Evolutionary conservation across 2,888 invertebrate species (phyloP), one percentile per base, ranked within the genome.

Genomic region (Eustalomyia histrio): DNA sequence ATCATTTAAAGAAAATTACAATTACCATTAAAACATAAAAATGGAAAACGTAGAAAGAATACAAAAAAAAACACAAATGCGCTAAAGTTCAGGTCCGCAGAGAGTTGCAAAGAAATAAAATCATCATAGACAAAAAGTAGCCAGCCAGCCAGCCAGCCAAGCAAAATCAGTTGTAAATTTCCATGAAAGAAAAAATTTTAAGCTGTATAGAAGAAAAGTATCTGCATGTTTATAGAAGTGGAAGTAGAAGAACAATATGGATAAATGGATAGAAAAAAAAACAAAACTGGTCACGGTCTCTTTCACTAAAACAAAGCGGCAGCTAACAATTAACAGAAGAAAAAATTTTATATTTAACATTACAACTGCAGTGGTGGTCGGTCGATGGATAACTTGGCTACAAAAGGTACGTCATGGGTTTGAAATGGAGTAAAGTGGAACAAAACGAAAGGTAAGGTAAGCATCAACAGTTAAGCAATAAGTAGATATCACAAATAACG

Each of bases 211-310:
- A n/a, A n/a, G 16, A 58, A 43, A 57, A 75, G 55, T 17, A 43
- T 57, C 24, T 60, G 55, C 10, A 52, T 57, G 35, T 60, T 35
- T 29, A 29, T 53, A 43, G 35, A 57, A 24, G 64, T 47, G 21
- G 21, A 43, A 47, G 21, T 29, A 64, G 17, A 12, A 65, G 73
- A 74, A 74, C 61, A 71, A 69, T 69, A 74, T 76, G 69, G 50
- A 60, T 53, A 76, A 69, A 80, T 73, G 50, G 53, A 71, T 57
- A 73, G 47, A 69, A 72, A 81, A 3, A 74, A 61, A 14, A 50
- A 79, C 29, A 75, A 29, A 76, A 78, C 78, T 67, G 74, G 81
- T 78, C 78, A 81, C 81, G 81, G 81, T 78, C 81, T 81, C 74
- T 78, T 81, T 78, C 74, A 75, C 61, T 67, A 52, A 78, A 78